Conservation (phyloP, 2,888 invertebrate genomes). For the Tipula confusa region DNA sequence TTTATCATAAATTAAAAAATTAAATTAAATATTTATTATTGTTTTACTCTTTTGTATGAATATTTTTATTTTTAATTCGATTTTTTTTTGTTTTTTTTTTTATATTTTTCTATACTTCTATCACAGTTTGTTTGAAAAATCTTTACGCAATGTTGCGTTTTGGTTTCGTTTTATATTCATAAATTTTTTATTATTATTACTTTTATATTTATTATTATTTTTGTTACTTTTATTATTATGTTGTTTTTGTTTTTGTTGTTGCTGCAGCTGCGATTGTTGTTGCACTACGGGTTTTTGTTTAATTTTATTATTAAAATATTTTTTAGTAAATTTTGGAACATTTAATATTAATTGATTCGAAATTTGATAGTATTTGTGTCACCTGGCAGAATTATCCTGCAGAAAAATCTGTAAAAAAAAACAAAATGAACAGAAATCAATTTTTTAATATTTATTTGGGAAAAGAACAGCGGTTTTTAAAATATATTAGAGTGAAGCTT, state of each 20-base stretch:
- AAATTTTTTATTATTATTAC: neutral
- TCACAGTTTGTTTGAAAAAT: slow-evolving; percentile 30
- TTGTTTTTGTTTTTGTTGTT: neutral
- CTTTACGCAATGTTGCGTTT: slow-evolving; percentile 30
- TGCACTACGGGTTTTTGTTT: neutral
- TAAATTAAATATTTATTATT: neutral
- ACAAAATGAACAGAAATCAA: too few species aligned
- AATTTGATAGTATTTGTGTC: slow-evolving; percentile 32
- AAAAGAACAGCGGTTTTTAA: too few species aligned
- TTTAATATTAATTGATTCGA: neutral
- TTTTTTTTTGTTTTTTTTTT: neutral
- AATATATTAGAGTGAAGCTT: too few species aligned
- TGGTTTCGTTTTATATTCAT: slow-evolving; percentile 21
- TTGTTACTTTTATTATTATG: slow-evolving; percentile 20
- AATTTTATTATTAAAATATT: slow-evolving; percentile 7
- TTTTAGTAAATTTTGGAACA: slow-evolving; percentile 27
- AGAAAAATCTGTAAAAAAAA: slow-evolving; percentile 35
- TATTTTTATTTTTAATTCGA: neutral
- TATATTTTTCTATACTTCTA: neutral
- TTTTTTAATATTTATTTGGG: too few species aligned
- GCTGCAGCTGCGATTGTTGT: neutral
- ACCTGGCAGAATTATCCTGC: slow-evolving; percentile 35
- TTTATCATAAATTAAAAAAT: neutral
- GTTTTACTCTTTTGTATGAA: neutral
- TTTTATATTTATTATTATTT: neutral